These are phyloP conservation scores for Eolophus roseicapilla DNA, from an alignment of 2,113 vertebrate species.

Conservation along the genomic window DNA sequence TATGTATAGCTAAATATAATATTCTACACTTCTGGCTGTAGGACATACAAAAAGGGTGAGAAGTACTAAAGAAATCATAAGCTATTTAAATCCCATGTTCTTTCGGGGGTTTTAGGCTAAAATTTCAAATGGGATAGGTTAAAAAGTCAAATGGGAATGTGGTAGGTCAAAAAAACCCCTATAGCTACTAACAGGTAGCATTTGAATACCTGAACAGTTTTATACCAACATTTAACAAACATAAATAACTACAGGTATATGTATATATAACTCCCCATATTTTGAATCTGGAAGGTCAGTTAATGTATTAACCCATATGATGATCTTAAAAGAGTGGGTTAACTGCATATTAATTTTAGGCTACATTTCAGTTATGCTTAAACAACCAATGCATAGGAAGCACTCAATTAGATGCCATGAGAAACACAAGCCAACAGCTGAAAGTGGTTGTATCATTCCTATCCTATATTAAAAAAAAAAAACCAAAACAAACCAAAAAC, in stretches of 20 bases:
- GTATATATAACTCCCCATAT: rapidly evolving
- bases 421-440: not conserved
- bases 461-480: not conserved
- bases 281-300: not conserved
- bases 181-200: not conserved
- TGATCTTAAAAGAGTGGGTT: not conserved
- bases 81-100: not conserved
- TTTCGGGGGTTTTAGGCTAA: not conserved
- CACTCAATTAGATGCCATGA: not conserved
- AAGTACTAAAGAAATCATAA: not conserved
- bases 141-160: not conserved
- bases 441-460: not conserved
- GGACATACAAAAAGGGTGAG: not conserved
- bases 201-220: not conserved
- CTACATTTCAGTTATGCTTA: not conserved
- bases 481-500: not conserved
- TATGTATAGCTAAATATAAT: not conserved
- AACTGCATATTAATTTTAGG: not conserved
- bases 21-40: not conserved
- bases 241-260: not conserved
- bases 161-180: not conserved
- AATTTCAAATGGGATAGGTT: rapidly evolving
- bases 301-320: not conserved
- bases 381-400: not conserved
- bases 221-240: not conserved